Evolutionary conservation across 2,113 vertebrate genomes (phyloP).

Genomic region (Fulmarus glacialis): DNA sequence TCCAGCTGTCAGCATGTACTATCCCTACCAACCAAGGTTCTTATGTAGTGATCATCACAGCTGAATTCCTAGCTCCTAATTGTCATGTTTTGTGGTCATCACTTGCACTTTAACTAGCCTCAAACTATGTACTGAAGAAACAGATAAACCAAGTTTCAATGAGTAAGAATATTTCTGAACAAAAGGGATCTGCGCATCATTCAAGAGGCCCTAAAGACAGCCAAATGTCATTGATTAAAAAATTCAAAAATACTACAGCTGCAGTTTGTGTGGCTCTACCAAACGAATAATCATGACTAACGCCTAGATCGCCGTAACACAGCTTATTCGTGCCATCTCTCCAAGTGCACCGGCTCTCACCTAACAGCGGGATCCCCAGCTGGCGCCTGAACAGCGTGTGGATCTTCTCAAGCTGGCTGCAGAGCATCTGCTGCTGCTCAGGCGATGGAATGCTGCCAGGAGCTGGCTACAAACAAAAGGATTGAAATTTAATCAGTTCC

Average conservation of each 20-base stretch:
- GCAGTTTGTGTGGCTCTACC: neutral
- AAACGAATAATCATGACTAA: neutral
- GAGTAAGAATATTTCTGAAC: neutral
- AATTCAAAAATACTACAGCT: neutral
- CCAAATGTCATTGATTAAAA: rapidly evolving
- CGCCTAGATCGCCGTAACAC: rapidly evolving
- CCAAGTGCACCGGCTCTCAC: slow-evolving; percentile 66
- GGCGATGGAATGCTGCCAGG: slow-evolving; percentile 83
- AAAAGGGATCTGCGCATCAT: neutral
- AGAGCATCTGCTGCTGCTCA: slow-evolving; percentile 89
- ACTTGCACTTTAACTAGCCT: neutral
- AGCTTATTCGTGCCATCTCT: neutral
- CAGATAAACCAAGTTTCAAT: neutral
- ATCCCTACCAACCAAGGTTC: neutral
- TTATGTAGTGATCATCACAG: neutral
- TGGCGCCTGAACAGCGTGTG: slow-evolving; percentile 92
- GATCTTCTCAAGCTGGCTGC: slow-evolving; percentile 88
- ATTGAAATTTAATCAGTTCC: neutral
- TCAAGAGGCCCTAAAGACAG: neutral
- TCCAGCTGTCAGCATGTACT: neutral
- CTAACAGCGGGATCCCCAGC: slow-evolving; percentile 89
- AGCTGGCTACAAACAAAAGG: slow-evolving; percentile 81
- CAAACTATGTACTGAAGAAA: neutral
- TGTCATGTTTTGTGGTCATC: neutral
- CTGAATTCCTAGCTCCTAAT: neutral